These are phyloP conservation scores for Prosapia bicincta DNA, from an alignment of 2,888 invertebrate genomes.

Conservation along the genomic window DNA sequence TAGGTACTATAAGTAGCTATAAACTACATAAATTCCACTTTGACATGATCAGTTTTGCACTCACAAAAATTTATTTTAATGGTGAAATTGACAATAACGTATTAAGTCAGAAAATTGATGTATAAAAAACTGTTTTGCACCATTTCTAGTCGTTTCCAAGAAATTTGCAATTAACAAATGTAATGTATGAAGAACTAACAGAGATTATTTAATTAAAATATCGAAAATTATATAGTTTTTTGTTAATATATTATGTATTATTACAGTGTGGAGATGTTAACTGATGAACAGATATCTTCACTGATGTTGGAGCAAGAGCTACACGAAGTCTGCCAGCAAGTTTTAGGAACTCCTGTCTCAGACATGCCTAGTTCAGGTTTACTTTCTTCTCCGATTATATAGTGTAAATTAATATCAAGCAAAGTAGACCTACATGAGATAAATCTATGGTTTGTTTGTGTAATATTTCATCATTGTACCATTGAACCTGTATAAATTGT, in stretches of 20 bases:
- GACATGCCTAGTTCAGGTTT: slow-evolving; percentile 14
- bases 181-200: too few species aligned
- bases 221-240: too few species aligned
- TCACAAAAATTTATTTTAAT: too few species aligned
- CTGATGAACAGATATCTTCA: slow-evolving; percentile 70
- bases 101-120: too few species aligned
- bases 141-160: too few species aligned
- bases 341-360: slow-evolving; percentile 26
- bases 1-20: too few species aligned
- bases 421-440: not conserved
- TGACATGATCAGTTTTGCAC: too few species aligned
- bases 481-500: not conserved
- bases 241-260: slow-evolving; percentile 14
- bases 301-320: slow-evolving; percentile 70
- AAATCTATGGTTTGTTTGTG: not conserved
- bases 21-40: too few species aligned
- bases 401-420: not conserved
- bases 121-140: too few species aligned
- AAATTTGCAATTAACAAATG: too few species aligned
- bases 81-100: too few species aligned
- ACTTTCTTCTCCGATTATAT: not conserved
- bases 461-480: not conserved
- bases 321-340: slow-evolving; percentile 52
- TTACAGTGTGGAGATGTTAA: slow-evolving; percentile 70
- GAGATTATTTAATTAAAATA: too few species aligned